phyloP scores from a whole-genome alignment of 2,888 invertebrate species.

The Lampropteryx suffumata region DNA sequence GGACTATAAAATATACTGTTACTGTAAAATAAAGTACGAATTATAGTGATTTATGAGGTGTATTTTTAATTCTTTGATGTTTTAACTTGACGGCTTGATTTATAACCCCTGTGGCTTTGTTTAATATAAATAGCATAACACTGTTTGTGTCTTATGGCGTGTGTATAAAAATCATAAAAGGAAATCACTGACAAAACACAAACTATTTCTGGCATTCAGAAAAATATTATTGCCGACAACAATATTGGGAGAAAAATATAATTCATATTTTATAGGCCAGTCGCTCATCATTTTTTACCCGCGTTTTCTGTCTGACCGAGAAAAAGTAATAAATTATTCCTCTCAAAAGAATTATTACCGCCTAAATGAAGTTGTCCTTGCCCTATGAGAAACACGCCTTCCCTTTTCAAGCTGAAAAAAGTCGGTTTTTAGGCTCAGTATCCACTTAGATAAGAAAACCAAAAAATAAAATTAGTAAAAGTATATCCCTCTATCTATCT shows the following conservation, averaged over 20 bases:
- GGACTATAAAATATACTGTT: background rate
- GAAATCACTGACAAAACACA: background rate
- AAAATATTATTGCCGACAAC: conserved; percentile 25
- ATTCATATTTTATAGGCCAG: conserved; percentile 35
- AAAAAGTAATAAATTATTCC: conserved; percentile 40
- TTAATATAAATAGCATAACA: conserved; percentile 9
- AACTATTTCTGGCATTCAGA: background rate
- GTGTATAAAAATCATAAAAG: background rate
- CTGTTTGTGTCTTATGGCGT: conserved; percentile 12
- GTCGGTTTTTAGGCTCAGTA: conserved; percentile 49
- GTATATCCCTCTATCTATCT: too few species aligned
- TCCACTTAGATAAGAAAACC: background rate
- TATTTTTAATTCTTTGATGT: conserved; percentile 23
- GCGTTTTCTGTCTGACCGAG: conserved; percentile 33
- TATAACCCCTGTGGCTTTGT: conserved; percentile 13
- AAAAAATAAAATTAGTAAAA: background rate
- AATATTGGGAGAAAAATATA: conserved; percentile 31
- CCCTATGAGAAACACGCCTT: conserved; percentile 50
- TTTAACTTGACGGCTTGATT: conserved; percentile 17
- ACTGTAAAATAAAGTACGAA: conserved; percentile 9
- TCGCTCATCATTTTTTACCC: conserved; percentile 32
- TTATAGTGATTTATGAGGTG: conserved; percentile 13
- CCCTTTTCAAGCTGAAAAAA: conserved; percentile 55
- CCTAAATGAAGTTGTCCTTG: conserved; percentile 58
- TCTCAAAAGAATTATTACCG: conserved; percentile 41